phyloP scores from a whole-genome alignment of 1,140 invertebrate genomes.

The Sarcophaga peregrina region DNA sequence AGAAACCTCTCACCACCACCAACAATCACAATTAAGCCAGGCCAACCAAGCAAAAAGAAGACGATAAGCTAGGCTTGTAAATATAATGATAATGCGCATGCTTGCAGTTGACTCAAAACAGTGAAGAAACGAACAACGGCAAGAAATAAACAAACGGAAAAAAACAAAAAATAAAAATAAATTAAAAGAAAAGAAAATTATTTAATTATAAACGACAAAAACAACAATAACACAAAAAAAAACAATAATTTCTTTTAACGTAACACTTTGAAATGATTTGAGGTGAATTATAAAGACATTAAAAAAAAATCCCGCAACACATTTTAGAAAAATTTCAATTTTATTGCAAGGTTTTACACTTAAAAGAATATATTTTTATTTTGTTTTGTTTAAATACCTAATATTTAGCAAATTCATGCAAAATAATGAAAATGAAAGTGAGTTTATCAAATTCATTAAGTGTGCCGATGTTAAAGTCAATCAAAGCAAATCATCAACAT shows the following conservation, averaged over 20 bases:
- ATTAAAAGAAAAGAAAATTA: not conserved
- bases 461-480: not conserved
- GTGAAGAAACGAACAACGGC: constrained; percentile 12
- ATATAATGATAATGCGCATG: constrained; percentile 15
- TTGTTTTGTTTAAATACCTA: not conserved
- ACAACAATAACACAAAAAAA: not conserved
- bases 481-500: not conserved
- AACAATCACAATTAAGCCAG: not conserved
- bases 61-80: not conserved
- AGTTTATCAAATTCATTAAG: too few species aligned
- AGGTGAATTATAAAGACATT: not conserved
- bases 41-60: too few species aligned
- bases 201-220: not conserved
- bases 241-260: not conserved
- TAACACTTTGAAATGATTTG: not conserved
- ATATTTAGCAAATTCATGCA: not conserved
- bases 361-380: not conserved
- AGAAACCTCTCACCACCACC: not conserved
- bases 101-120: constrained; percentile 28
- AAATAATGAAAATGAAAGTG: constrained; percentile 23
- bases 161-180: not conserved
- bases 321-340: not conserved
- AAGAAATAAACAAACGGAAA: constrained; percentile 12
- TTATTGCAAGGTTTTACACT: not conserved
- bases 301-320: not conserved